Base-by-base conservation (phyloP, 2,888 invertebrate species). In the Nomada hirtipes region DNA sequence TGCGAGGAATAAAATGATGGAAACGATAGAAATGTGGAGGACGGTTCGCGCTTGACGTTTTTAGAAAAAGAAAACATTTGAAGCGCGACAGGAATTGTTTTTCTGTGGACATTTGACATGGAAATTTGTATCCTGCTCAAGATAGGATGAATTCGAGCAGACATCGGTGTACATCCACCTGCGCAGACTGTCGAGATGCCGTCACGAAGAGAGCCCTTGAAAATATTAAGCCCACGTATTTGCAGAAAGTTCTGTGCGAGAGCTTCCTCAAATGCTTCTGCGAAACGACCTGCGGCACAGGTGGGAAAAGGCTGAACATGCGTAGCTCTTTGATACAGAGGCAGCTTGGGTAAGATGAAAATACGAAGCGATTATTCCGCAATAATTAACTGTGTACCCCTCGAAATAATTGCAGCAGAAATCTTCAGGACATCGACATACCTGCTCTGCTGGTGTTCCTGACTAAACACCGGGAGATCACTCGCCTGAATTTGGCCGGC, bases 211-310 rank as follows among this genome's bases (percentile, higher is more conserved):
- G 42, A 1, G 47, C n/a, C 2, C 10, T 61, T 1, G 18, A 29
- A 4, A 52, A 20, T 15, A 18, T 55, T 9, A 71, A 64, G 13
- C 52, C 59, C 11, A 42, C n/a, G 13, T 74, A 10, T n/a, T 44
- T 36, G 23, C 11, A 55, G 13, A 53, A 55, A 20, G 23, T 47
- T 7, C 20, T 53, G 1, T 55, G 15, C 20, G 55, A 76, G 0
- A 11, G 44, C 20, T 76, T 87, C 50, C 90, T 88, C 93, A 94
- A 53, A 83, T 93, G 63, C 82, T 95, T 13, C 92, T 93, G 79
- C 81, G 95, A 95, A 86, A 94, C 95, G 89, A 95, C 95, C 85
- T 94, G 95, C 0, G 95, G 96, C 90, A 95, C 95, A 0, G 95
- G 26, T 26, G 26, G 94, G 0, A 94, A 94, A 2, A 93, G 94